Base-by-base conservation (phyloP, 2,888 invertebrate species). In the Cenopis cana region DNA sequence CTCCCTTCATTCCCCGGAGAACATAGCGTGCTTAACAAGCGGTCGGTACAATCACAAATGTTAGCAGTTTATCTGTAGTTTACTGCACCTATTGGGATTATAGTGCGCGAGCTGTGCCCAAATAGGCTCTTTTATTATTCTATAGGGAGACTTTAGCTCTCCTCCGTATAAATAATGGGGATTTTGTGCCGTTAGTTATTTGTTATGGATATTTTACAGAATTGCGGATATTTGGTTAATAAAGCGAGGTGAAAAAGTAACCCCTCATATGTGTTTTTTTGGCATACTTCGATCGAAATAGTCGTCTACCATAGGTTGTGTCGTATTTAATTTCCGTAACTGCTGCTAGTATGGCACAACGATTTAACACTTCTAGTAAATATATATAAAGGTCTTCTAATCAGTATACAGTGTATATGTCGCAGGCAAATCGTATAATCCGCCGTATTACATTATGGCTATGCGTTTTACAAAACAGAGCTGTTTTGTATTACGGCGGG, bases 41-140 rank as follows among this genome's bases (percentile, higher is more conserved):
- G 33, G 61, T 62, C 50, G 33, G 38, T 52, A 54, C 33, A 50
- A 52, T 36, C 62, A 52, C 62, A 74, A 74, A 77, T 74, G 70
- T 66, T 60, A 56, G 55, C 49, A 56, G 57, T 69, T 65, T 57
- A 69, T 64, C 52, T 57, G 69, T 69, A 59, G 52, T 68, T 60
- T 60, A 66, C 65, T 76, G 75, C 75, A 73, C 74, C 73, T 79
- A 76, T 74, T 74, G 75, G 72, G 74, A 65, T 68, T 69, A 73
- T 71, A 65, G 55, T 71, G 74, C 55, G 74, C 64, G 73, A 68
- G 77, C 78, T 74, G 73, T 76, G 76, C 74, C 75, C 76, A 77
- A 81, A 81, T 80, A 81, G 82, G 78, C 80, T 79, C 78, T 80
- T 82, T 85, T 84, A 86, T 84, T 81, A 77, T 80, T 68, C 83